Percentiles rank a stretch among this genome's conserved stretches.
Evolutionary conservation across 2,797 vertebrate species (phyloP).

Genomic region (Forpus xanthops): DNA sequence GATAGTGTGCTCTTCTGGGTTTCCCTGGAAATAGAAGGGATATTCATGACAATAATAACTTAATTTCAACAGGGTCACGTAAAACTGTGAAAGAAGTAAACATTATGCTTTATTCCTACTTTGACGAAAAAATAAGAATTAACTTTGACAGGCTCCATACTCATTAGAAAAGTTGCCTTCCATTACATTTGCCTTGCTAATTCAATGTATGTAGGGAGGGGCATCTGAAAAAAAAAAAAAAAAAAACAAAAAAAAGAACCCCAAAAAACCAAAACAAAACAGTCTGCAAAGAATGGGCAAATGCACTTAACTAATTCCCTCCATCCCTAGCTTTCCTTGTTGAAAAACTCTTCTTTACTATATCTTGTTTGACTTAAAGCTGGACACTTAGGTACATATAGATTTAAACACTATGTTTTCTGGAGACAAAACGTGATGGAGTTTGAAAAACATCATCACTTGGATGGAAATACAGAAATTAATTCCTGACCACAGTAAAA

Average conservation of each 20-base stretch:
- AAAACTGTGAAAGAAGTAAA: background rate
- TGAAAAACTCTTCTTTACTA: background rate
- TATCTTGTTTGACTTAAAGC: background rate
- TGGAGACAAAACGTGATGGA: background rate
- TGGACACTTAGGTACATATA: background rate
- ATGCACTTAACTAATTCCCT: background rate
- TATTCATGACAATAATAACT: background rate
- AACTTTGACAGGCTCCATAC: background rate
- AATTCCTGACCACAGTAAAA: background rate
- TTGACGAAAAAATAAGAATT: fast-evolving
- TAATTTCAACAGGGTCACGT: background rate
- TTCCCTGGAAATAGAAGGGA: constrained; percentile 83
- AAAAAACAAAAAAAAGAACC: too few relatives aligned
- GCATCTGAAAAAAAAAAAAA: fast-evolving
- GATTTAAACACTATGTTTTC: background rate
- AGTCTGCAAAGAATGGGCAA: background rate
- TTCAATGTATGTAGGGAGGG: background rate
- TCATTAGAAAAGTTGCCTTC: background rate
- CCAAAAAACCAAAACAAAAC: background rate
- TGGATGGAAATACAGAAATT: background rate
- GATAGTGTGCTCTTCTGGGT: constrained; percentile 97
- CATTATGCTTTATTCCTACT: background rate
- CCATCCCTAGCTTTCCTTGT: background rate
- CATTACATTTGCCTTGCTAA: background rate
- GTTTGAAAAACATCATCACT: background rate